A percentile compares a stretch with the other conserved stretches of the same genome.
These are phyloP conservation scores for Rhagium mordax DNA, from an alignment of 2,888 invertebrate species.

Conservation along the genomic window DNA sequence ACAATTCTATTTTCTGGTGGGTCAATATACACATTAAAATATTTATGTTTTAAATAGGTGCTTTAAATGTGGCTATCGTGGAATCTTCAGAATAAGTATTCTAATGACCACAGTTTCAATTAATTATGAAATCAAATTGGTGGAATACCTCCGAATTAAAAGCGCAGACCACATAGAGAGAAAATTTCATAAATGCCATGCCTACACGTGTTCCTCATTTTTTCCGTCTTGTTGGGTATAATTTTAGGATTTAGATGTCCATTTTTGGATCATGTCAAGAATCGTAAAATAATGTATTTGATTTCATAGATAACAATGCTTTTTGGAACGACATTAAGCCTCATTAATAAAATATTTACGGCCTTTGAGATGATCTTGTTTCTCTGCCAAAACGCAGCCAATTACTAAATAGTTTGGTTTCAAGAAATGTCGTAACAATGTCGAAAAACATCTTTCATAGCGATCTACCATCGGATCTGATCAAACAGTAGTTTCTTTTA, in stretches of 20 bases:
- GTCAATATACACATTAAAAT: conserved; percentile 21
- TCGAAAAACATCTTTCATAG: background rate
- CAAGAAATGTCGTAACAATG: conserved; percentile 28
- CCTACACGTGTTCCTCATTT: conserved; percentile 34
- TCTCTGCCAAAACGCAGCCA: conserved; percentile 42
- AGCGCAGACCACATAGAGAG: conserved; percentile 37
- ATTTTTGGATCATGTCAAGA: conserved; percentile 18
- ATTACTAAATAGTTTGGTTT: conserved; percentile 44
- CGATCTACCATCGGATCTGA: conserved; percentile 11
- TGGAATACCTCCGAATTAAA: conserved; percentile 14
- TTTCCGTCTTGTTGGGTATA: conserved; percentile 15
- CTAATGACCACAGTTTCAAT: conserved; percentile 8
- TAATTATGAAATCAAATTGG: conserved; percentile 29
- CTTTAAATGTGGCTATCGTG: conserved; percentile 5
- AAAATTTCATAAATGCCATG: conserved; percentile 36
- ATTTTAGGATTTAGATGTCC: conserved; percentile 21
- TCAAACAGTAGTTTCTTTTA: conserved; percentile 18
- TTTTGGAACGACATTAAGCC: conserved; percentile 18
- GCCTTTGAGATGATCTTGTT: conserved; percentile 20
- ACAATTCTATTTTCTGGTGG: background rate
- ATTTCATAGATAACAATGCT: conserved; percentile 12
- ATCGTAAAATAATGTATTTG: conserved; percentile 23
- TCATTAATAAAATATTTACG: conserved; percentile 32
- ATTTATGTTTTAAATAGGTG: background rate
- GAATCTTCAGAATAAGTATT: conserved; percentile 5